Evolutionary conservation across 1,140 invertebrate genomes (phyloP).

Genomic region (Diachasmimorpha longicaudata): DNA sequence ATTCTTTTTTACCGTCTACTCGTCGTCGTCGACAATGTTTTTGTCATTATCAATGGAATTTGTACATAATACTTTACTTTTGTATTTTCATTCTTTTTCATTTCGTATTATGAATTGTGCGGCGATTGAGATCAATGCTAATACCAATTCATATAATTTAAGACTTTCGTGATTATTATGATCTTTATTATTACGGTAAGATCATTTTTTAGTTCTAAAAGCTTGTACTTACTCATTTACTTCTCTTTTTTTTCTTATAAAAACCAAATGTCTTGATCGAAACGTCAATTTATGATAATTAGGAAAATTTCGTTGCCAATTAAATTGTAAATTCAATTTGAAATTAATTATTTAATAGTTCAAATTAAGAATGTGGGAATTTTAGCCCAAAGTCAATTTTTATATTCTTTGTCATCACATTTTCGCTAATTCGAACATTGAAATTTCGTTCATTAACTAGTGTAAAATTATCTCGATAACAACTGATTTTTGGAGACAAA

Average conservation of each 20-base stretch:
- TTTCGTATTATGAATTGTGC: not conserved
- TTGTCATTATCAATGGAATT: not conserved
- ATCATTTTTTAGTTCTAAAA: not conserved
- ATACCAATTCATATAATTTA: not conserved
- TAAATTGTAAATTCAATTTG: too few species aligned
- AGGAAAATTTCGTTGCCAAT: too few species aligned
- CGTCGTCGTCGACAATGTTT: not conserved
- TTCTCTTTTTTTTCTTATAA: not conserved
- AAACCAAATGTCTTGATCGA: not conserved
- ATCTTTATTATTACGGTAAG: not conserved
- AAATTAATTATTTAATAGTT: too few species aligned
- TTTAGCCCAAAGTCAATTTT: too few species aligned
- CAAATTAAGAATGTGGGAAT: too few species aligned
- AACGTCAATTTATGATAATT: too few species aligned
- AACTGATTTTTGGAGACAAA: too few species aligned
- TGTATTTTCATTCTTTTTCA: not conserved
- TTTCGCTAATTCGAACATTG: too few species aligned
- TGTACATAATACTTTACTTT: not conserved
- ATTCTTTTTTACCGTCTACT: not conserved
- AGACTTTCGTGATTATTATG: not conserved
- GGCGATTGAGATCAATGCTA: not conserved
- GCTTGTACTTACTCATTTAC: conserved; percentile 7
- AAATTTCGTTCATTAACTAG: too few species aligned
- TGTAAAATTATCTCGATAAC: too few species aligned
- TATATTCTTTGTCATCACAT: too few species aligned